Base-by-base conservation (phyloP, 1,140 invertebrate genomes). In the Cherax quadricarinatus region DNA sequence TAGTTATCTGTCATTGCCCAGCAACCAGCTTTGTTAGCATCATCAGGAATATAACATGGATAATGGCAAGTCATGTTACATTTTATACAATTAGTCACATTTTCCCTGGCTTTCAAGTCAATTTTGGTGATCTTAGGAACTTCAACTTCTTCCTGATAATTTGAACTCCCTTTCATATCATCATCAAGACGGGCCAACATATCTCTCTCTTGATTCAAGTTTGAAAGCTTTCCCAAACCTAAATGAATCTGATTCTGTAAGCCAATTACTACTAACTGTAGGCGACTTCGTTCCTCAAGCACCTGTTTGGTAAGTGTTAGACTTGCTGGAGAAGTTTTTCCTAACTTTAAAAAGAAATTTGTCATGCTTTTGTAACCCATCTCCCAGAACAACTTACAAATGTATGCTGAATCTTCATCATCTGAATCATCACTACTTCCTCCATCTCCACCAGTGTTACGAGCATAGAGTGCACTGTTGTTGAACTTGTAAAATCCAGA, bases 1-100 rank as follows among this genome's bases (percentile, higher is more conserved):
- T 82, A 49, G 2, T 21, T 16, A 62, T 89, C 57, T 48, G 87
- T 49, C 60, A 89, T 82, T 66, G 87, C 79, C 79, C 14, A 30
- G 48, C 87, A 89, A 62, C 66, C 48, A 57, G n/a, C 49, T 21
- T 89, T 89, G 60, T 89, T 62, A 60, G 53, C 30, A 88, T 88
- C 87, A 88, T 88, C 57, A 88, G 78, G 87, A 88, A 88, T 88
- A 24, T 60, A 80, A 60, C 87, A 88, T 18, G 87, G 87, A 81
- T 41, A 88, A 41, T 88, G 87, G 57, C 87, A 88, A 1, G 87
- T 88, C 75, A 81, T 80, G 51, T 88, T 88, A 21, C 87, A 88
- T 24, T 88, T 88, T 3, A 81, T 88, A 24, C 87, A 88, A 62
- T 62, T 79, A 12, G 73, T 70, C 12, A 80, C 86, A 79, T 88